A percentile compares a stretch with the other conserved stretches of the same genome.
phyloP scores from a whole-genome alignment of 2,797 vertebrate genomes.

The Ctenopoma multispine region DNA sequence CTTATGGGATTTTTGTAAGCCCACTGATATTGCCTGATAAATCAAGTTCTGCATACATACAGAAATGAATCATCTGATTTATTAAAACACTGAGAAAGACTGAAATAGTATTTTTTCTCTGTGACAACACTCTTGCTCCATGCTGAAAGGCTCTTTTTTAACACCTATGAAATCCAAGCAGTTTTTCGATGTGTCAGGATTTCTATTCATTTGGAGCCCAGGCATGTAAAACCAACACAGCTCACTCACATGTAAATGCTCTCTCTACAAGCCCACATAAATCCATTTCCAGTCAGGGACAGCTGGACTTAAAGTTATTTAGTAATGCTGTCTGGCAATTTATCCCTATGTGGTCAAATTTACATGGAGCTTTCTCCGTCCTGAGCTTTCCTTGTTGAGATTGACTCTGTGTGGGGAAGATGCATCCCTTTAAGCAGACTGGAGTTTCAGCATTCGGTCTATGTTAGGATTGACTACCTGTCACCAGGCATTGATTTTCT shows the following conservation, averaged over 20 bases:
- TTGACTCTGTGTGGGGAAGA: slow-evolving; percentile 70
- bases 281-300: slow-evolving; percentile 69
- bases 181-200: slow-evolving; percentile 72
- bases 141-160: slow-evolving; percentile 67
- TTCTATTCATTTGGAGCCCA: slow-evolving; percentile 67
- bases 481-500: slow-evolving; percentile 82
- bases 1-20: slow-evolving; percentile 60
- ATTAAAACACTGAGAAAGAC: slow-evolving; percentile 70
- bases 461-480: slow-evolving; percentile 82
- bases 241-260: slow-evolving; percentile 71
- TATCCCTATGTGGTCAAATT: slow-evolving; percentile 75
- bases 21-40: slow-evolving; percentile 73
- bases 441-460: slow-evolving; percentile 74
- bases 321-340: slow-evolving; percentile 76
- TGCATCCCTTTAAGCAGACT: slow-evolving; percentile 74
- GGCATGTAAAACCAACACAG: slow-evolving; percentile 61
- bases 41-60: slow-evolving; percentile 70
- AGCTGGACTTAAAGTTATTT: slow-evolving; percentile 77
- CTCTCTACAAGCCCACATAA: slow-evolving; percentile 63
- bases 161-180: slow-evolving; percentile 64
- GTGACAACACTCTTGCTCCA: slow-evolving; percentile 57
- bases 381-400: slow-evolving; percentile 68
- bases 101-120: slow-evolving; percentile 69
- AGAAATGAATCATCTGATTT: slow-evolving; percentile 74
- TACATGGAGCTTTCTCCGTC: slow-evolving; percentile 69